Conservation (phyloP, 2,888 invertebrate species). For the Oeneis ivallda region DNA sequence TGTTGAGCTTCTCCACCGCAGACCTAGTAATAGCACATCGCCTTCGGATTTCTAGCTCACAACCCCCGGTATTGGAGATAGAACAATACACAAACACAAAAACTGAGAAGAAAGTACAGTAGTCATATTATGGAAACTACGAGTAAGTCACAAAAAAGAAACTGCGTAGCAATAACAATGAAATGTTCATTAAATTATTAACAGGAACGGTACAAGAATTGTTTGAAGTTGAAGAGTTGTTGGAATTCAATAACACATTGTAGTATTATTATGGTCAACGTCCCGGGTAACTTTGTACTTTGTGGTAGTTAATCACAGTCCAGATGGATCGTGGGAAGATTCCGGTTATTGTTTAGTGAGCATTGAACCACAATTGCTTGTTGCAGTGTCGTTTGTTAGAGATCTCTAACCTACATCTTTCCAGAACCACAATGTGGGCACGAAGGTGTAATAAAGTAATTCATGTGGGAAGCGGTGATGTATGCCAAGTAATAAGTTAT, state of each 20-base stretch:
- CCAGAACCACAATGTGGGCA: slow-evolving; percentile 4
- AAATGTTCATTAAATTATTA: background rate
- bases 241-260: slow-evolving; percentile 13
- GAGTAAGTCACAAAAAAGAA: no score
- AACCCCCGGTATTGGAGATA: no score
- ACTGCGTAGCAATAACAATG: no score
- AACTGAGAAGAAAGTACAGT: background rate
- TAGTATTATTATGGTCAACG: slow-evolving; percentile 29
- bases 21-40: no score
- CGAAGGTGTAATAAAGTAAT: background rate
- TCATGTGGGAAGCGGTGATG: slow-evolving; percentile 25
- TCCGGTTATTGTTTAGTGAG: slow-evolving; percentile 53
- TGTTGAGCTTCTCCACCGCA: no score
- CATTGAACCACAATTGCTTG: slow-evolving; percentile 32
- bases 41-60: no score
- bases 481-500: slow-evolving; percentile 9
- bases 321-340: slow-evolving; percentile 56
- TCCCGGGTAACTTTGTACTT: slow-evolving; percentile 37
- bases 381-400: slow-evolving; percentile 21
- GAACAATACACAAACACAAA: background rate
- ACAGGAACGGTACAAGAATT: background rate
- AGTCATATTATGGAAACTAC: background rate
- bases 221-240: no score
- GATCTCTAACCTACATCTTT: slow-evolving; percentile 31
- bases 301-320: slow-evolving; percentile 47